Evolutionary conservation across 2,888 invertebrate genomes (phyloP), one percentile per base, ranked within the genome.

Genomic region (Litoditis marina): DNA sequence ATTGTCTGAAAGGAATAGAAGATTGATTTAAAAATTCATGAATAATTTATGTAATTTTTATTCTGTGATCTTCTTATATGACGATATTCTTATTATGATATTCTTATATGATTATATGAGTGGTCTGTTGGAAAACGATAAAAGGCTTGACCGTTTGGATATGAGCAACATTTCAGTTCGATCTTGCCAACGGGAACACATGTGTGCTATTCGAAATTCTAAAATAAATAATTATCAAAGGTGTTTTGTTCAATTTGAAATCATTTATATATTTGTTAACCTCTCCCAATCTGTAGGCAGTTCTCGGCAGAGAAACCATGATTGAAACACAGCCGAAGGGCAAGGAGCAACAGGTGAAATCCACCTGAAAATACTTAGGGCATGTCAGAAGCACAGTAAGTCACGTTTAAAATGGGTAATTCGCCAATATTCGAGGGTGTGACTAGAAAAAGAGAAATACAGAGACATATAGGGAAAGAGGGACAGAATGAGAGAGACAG

Each of bases 321-420:
- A 81, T 52, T 0, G 78, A 69, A 13, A 81, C 78, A 39, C 78
- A 74, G 7, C 81, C 81, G 53, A 81, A 81, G 6, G 81, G 81
- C 28, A 81, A 69, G 8, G 79, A 66, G 46, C 81, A 81, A 39
- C 80, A 79, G 1, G 81, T 81, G 65, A 81, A 81, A 59, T 81
- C 81, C 11, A 80, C 71, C 67, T 80, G 56, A 28, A 32, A 53
- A 34, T 3, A n/a, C n/a, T n/a, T 39, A 39, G 39, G 39, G 13
- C n/a, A 39, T 13, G 11, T 16, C 11, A 39, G n/a, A n/a, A n/a
- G n/a, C n/a, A n/a, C n/a, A n/a, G n/a, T n/a, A n/a, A n/a, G n/a
- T n/a, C n/a, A n/a, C n/a, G n/a, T n/a, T n/a, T n/a, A n/a, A n/a
- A n/a, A n/a, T n/a, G n/a, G n/a, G n/a, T n/a, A n/a, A n/a, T n/a